phyloP scores from a whole-genome alignment of 2,797 vertebrate genomes.

The Lacerta viridis region DNA sequence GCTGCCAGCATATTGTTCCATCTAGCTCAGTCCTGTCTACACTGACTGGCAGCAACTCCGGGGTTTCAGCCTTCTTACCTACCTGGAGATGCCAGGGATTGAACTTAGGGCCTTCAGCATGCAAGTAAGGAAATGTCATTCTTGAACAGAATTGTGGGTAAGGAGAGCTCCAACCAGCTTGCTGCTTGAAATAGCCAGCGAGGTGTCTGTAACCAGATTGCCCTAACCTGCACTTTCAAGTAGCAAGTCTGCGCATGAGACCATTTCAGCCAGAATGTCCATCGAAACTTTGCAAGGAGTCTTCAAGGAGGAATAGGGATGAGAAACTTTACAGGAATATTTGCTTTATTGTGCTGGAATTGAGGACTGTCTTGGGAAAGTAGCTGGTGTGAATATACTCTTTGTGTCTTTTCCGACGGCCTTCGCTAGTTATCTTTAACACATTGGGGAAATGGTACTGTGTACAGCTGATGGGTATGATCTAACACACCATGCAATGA shows the following conservation, averaged over 20 bases:
- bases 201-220: background rate
- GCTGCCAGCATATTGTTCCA: too few relatives aligned
- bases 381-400: background rate
- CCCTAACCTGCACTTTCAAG: background rate
- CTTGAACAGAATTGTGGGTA: background rate
- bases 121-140: too few relatives aligned
- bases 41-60: background rate
- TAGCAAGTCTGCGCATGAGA: background rate
- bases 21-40: too few relatives aligned
- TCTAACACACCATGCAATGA: background rate
- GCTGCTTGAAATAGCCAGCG: background rate
- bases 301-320: background rate
- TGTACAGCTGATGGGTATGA: background rate
- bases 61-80: too few relatives aligned
- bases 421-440: background rate
- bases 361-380: background rate
- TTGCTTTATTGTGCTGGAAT: background rate
- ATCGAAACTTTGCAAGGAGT: background rate
- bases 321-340: background rate
- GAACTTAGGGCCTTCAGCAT: background rate
- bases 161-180: background rate
- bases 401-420: background rate
- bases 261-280: background rate
- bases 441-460: background rate
- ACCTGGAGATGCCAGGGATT: too few relatives aligned